phyloP scores from a whole-genome alignment of 2,888 invertebrate genomes.

The Sphaerophoria taeniata region DNA sequence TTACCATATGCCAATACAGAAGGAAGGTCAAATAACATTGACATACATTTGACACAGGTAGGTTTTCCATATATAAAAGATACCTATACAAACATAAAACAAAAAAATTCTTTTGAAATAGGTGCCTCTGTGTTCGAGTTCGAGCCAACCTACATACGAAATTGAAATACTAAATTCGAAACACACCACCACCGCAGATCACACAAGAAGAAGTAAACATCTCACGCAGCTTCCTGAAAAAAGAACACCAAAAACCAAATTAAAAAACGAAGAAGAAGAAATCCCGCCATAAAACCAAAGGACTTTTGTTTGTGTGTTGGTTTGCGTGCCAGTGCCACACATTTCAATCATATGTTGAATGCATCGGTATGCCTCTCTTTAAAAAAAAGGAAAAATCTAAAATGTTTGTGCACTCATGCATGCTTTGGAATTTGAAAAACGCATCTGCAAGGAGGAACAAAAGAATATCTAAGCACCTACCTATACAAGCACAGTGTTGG shows the following conservation, averaged over 20 bases:
- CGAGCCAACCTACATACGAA: neutral
- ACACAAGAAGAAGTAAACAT: constrained; percentile 35
- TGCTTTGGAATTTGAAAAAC: constrained; percentile 64
- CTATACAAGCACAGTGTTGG: neutral
- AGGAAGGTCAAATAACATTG: constrained; percentile 61
- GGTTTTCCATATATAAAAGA: neutral
- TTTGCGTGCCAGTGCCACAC: neutral
- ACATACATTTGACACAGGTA: constrained; percentile 59
- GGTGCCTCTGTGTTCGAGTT: neutral
- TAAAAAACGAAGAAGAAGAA: constrained; percentile 29
- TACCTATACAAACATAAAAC: constrained; percentile 39
- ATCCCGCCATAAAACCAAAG: constrained; percentile 59
- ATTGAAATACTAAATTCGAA: neutral
- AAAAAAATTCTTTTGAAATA: neutral
- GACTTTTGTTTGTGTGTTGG: neutral
- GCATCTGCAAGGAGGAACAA: constrained; percentile 67
- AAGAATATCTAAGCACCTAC: constrained; percentile 28
- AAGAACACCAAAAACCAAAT: neutral
- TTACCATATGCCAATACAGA: constrained; percentile 53
- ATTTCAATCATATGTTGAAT: neutral
- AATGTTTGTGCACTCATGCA: constrained; percentile 66
- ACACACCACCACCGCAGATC: constrained; percentile 31
- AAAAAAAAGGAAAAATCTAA: constrained; percentile 19
- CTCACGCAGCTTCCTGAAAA: constrained; percentile 54
- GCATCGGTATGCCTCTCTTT: constrained; percentile 30